Evolutionary conservation across 2,797 vertebrate genomes (phyloP).

Genomic region (Cetoscarus ocellatus): DNA sequence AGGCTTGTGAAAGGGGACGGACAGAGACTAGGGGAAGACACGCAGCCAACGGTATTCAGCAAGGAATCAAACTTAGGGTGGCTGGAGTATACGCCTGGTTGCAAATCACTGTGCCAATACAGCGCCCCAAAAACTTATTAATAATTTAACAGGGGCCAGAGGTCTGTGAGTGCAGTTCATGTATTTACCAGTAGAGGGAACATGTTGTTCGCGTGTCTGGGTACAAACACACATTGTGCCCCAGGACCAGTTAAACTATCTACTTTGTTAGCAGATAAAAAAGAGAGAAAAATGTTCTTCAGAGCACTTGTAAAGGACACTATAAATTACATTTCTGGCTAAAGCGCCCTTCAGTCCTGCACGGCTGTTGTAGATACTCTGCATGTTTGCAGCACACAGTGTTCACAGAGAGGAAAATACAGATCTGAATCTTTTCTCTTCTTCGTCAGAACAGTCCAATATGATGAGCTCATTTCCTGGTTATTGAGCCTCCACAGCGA

Average conservation of each 20-base stretch:
- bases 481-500: slow-evolving; percentile 45
- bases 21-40: too few relatives aligned
- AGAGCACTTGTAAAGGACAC: neutral
- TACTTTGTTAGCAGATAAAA: slow-evolving; percentile 4
- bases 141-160: too few relatives aligned
- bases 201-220: neutral
- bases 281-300: neutral
- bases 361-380: slow-evolving; percentile 3
- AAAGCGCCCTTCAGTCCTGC: neutral
- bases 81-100: too few relatives aligned
- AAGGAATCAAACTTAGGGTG: too few relatives aligned
- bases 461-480: slow-evolving; percentile 71
- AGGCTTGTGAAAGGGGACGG: too few relatives aligned
- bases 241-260: slow-evolving; percentile 4
- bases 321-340: neutral
- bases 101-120: too few relatives aligned
- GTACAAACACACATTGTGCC: neutral
- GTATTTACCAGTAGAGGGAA: slow-evolving; percentile 55
- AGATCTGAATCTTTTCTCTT: slow-evolving; percentile 3
- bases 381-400: slow-evolving; percentile 26
- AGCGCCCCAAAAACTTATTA: too few relatives aligned
- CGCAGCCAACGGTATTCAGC: too few relatives aligned
- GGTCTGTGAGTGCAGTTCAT: slow-evolving; percentile 35
- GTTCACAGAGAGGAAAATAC: slow-evolving; percentile 14
- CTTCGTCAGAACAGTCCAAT: slow-evolving; percentile 21